A percentile compares a stretch with the other conserved stretches of the same genome.
phyloP scores from a whole-genome alignment of 2,113 vertebrate species.

The Turnix velox region DNA sequence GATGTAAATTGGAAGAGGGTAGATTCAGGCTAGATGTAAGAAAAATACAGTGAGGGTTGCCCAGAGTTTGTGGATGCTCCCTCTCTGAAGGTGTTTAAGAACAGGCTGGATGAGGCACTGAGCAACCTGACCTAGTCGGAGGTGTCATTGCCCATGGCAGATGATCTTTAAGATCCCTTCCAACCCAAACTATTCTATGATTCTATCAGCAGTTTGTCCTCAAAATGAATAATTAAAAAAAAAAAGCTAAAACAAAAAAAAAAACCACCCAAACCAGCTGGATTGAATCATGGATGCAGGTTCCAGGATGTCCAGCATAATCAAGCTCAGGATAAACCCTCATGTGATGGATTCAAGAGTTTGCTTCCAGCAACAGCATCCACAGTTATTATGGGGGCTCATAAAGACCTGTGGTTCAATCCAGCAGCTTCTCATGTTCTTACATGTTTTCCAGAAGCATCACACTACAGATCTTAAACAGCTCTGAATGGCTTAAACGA shows the following conservation, averaged over 20 bases:
- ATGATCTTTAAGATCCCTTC: too few relatives aligned
- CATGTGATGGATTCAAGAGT: fast-evolving
- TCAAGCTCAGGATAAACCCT: background rate
- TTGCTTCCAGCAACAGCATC: background rate
- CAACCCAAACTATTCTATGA: too few relatives aligned
- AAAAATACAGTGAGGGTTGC: too few relatives aligned
- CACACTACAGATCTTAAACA: background rate
- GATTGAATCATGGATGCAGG: background rate
- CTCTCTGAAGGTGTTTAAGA: too few relatives aligned
- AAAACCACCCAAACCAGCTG: background rate
- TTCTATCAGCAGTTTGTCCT: background rate
- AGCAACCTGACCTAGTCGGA: too few relatives aligned
- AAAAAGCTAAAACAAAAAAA: background rate
- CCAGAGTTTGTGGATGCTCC: too few relatives aligned
- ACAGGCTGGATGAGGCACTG: too few relatives aligned
- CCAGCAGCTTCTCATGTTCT: background rate
- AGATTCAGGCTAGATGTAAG: too few relatives aligned
- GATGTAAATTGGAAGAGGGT: too few relatives aligned
- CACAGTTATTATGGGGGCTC: background rate
- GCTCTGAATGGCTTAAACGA: background rate
- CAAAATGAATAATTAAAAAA: background rate
- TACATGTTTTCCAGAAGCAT: background rate
- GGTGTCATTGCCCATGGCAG: too few relatives aligned
- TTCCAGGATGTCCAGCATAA: background rate
- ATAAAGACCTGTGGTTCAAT: background rate